Base-by-base conservation (phyloP, 2,888 invertebrate genomes). In the Trichogramma dendrolimi region DNA sequence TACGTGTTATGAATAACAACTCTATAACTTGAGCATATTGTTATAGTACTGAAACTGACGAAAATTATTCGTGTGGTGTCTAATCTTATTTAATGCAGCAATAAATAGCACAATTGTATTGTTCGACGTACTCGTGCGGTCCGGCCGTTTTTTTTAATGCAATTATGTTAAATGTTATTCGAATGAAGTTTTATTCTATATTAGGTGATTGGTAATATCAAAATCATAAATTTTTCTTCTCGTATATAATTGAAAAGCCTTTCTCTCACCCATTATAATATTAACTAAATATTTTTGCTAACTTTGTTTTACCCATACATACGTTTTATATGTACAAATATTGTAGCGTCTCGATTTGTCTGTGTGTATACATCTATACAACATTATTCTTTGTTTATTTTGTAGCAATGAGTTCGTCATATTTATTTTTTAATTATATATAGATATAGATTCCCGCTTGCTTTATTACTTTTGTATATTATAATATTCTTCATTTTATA, bases 241-340 rank as follows among this genome's bases (percentile, higher is more conserved):
- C 44, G 59, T 62, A 59, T 51, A 68, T 67, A 65, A 56, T 68
- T 67, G 62, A 67, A 71, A 71, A 71, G 64, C 62, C 64, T 67
- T 68, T 64, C 63, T 66, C 60, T 64, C 65, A 57, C 69, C 55
- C 41, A 60, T 61, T 60, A n/a, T 41, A n/a, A 40, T 41, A 50
- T 40, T 7, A n/a, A 41, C 42, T 6, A 48, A 56, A 50, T 56
- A 47, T 55, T 46, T 52, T 57, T 48, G 42, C 53, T 57, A 49
- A 48, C 62, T 55, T 56, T 48, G 65, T 67, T 60, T 65, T 68
- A 71, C 48, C 44, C 46, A 38, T 49, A 49, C 40, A 57, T 39
- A 27, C 52, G 55, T 51, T 61, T 63, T 71, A 27, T 75, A 73
- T 75, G 67, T 74, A 74, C 75, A 74, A 74, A 74, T 73, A 70